Evolutionary conservation across 2,113 vertebrate species (phyloP).

Genomic region (Thinocorus orbignyianus): DNA sequence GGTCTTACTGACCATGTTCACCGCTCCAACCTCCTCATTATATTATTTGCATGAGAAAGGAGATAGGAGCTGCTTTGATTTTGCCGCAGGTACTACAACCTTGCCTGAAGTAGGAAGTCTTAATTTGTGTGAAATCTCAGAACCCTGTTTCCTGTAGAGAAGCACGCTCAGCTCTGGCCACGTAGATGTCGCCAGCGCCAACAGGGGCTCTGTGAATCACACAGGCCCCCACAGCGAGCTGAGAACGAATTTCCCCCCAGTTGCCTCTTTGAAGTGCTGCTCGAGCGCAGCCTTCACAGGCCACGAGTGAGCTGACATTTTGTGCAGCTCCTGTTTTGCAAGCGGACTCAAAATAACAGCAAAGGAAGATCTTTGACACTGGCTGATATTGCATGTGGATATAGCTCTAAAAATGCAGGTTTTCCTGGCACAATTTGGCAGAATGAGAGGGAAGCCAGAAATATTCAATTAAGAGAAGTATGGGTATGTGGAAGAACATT

Average conservation of each 20-base stretch:
- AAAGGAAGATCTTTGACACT: constrained; percentile 18
- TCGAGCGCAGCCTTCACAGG: not conserved
- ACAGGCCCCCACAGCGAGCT: not conserved
- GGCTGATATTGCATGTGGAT: not conserved
- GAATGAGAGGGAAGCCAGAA: not conserved
- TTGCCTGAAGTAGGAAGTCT: not conserved
- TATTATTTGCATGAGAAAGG: not conserved
- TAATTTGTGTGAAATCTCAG: not conserved
- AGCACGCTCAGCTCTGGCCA: not conserved
- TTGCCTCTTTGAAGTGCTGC: constrained; percentile 47
- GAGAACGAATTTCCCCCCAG: not conserved
- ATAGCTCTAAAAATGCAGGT: not conserved
- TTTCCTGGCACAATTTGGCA: accelerated
- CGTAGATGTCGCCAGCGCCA: not conserved
- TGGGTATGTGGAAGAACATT: not conserved
- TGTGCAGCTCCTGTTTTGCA: not conserved
- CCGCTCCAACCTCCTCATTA: not conserved
- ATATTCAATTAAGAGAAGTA: not conserved
- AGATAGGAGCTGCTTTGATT: not conserved
- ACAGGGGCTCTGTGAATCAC: not conserved
- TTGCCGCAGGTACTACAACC: not conserved
- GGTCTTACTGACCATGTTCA: not conserved
- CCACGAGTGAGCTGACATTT: constrained; percentile 15
- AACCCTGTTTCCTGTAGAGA: not conserved
- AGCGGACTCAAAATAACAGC: not conserved